A percentile compares a stretch with the other conserved stretches of the same genome.
These are phyloP conservation scores for Chaetophractus vellerosus DNA, from an alignment of 2,797 vertebrate species.

Conservation along the genomic window DNA sequence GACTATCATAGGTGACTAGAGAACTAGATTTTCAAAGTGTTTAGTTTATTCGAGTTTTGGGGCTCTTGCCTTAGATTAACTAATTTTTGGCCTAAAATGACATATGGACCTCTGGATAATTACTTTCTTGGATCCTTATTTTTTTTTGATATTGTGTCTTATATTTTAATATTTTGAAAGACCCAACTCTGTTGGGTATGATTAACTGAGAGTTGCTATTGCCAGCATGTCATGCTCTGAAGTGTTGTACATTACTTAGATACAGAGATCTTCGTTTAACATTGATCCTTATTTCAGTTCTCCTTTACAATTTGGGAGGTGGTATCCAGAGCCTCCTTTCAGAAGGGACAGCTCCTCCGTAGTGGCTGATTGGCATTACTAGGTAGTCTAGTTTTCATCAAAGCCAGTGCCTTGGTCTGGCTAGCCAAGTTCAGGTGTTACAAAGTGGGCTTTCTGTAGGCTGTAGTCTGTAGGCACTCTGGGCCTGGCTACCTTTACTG, in stretches of 20 bases:
- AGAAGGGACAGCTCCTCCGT: not conserved
- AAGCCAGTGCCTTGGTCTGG: not conserved
- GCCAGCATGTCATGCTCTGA: not conserved
- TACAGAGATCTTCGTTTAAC: slow-evolving; percentile 17
- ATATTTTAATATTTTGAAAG: not conserved
- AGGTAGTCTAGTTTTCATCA: not conserved
- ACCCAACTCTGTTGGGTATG: not conserved
- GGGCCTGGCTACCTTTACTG: not conserved
- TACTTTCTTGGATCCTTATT: not conserved
- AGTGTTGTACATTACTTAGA: not conserved
- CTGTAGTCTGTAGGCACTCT: not conserved
- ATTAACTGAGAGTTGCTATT: slow-evolving; percentile 24
- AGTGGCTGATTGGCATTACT: not conserved
- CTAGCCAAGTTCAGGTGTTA: not conserved
- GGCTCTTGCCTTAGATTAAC: not conserved
- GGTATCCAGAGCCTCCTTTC: not conserved
- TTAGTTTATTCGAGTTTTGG: slow-evolving; percentile 74
- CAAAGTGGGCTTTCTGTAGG: too few species aligned
- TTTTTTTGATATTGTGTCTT: not conserved
- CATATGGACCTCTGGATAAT: not conserved
- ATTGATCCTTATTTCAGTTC: not conserved
- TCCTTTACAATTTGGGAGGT: not conserved
- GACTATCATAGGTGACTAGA: slow-evolving; percentile 55
- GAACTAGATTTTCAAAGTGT: slow-evolving; percentile 77
- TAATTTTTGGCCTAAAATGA: slow-evolving; percentile 44